Conservation (phyloP, 37 sponge, comb jelly and placozoan species). For the Mnemiopsis leidyi region DNA sequence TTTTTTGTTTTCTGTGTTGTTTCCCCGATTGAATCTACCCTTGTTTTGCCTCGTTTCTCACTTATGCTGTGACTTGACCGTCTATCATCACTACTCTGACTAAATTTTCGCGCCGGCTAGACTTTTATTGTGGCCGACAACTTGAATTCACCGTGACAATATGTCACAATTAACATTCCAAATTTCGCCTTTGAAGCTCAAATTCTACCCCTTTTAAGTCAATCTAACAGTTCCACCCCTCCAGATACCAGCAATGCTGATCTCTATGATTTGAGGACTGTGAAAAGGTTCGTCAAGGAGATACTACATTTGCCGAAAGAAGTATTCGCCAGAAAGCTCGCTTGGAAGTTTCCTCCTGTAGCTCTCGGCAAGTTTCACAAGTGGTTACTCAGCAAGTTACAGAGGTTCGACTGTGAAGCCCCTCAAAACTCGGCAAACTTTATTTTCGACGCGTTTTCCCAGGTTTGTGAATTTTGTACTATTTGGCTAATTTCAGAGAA, state of each 20-base stretch:
- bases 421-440: conserved; percentile 1
- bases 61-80: background rate
- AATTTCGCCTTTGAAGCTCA: background rate
- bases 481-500: no score
- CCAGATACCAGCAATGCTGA: conserved; percentile 25
- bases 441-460: conserved; percentile 61
- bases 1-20: no score
- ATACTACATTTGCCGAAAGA: conserved; percentile 48
- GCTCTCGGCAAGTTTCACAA: conserved; percentile 59
- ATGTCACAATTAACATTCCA: background rate
- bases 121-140: no score
- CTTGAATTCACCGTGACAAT: no score
- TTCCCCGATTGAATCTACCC: no score
- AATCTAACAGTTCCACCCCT: background rate
- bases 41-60: no score
- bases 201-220: background rate
- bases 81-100: background rate
- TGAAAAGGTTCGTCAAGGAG: conserved; percentile 49
- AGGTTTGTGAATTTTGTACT: conserved; percentile 15
- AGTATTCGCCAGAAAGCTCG: conserved; percentile 59
- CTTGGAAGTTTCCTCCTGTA: conserved; percentile 46
- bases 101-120: no score
- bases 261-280: conserved; percentile 37
- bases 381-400: conserved; percentile 36
- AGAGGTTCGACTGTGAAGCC: conserved; percentile 39